These are phyloP conservation scores for Pasiphila rectangulata DNA, from an alignment of 2,888 invertebrate species.

Conservation along the genomic window DNA sequence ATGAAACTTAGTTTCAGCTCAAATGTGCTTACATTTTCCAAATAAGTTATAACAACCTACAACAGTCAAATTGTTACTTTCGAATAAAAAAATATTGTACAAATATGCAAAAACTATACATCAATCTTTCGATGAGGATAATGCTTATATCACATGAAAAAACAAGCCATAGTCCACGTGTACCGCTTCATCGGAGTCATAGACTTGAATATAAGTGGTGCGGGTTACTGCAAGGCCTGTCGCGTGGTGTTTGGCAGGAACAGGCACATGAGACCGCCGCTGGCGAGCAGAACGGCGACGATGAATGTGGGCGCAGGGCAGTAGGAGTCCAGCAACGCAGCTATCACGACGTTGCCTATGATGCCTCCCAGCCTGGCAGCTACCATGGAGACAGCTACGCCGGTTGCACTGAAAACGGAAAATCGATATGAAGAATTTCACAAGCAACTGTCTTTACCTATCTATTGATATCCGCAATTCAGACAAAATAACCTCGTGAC, in stretches of 20 bases:
- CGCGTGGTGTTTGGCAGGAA: slow-evolving; percentile 94
- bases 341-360: slow-evolving; percentile 92
- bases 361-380: slow-evolving; percentile 95
- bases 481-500: too few species aligned
- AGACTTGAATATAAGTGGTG: slow-evolving; percentile 2
- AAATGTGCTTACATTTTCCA: slow-evolving; percentile 37
- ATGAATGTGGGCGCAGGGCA: slow-evolving; percentile 96
- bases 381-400: slow-evolving; percentile 94
- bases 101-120: slow-evolving; percentile 63
- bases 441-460: too few species aligned
- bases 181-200: slow-evolving; percentile 3
- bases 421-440: too few species aligned
- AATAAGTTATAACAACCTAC: slow-evolving; percentile 49
- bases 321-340: slow-evolving; percentile 90
- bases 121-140: slow-evolving; percentile 49
- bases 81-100: slow-evolving; percentile 59
- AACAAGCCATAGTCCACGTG: slow-evolving; percentile 6
- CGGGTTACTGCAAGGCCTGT: slow-evolving; percentile 82
- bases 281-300: slow-evolving; percentile 90
- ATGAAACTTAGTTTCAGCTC: slow-evolving; percentile 48
- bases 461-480: too few species aligned
- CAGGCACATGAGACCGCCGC: slow-evolving; percentile 93
- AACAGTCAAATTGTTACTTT: slow-evolving; percentile 52
- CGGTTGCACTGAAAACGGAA: slow-evolving; percentile 91
- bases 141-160: slow-evolving; percentile 43